A percentile compares a stretch with the other conserved stretches of the same genome.
phyloP scores from a whole-genome alignment of 1,140 invertebrate genomes.

The Platyscapa corneri region DNA sequence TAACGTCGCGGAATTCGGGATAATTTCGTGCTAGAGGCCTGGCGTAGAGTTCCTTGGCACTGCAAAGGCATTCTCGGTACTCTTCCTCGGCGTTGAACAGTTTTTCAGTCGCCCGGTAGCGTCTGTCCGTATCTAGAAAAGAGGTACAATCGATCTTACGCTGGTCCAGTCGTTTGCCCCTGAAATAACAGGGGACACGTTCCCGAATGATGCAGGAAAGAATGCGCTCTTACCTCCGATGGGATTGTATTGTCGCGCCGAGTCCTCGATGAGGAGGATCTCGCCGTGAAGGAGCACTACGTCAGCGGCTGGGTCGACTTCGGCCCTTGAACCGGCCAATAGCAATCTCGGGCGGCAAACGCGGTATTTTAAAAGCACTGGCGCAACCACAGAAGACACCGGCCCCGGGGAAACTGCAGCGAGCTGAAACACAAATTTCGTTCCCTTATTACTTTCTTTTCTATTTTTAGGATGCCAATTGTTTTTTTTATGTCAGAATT shows the following conservation, averaged over 20 bases:
- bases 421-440: constrained; percentile 61
- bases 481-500: not conserved
- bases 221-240: constrained; percentile 69
- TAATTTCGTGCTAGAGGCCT: constrained; percentile 72
- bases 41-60: constrained; percentile 74
- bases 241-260: constrained; percentile 72
- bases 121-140: constrained; percentile 70
- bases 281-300: constrained; percentile 77
- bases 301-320: constrained; percentile 77
- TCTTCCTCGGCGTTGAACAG: constrained; percentile 74
- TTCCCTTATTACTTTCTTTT: not conserved
- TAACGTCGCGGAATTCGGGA: constrained; percentile 72
- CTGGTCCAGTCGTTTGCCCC: too few species aligned
- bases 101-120: constrained; percentile 72
- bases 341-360: constrained; percentile 70
- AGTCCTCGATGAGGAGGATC: constrained; percentile 78
- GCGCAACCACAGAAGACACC: constrained; percentile 74
- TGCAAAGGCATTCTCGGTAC: constrained; percentile 71
- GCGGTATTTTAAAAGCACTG: constrained; percentile 74
- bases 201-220: too few species aligned
- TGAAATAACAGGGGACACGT: too few species aligned
- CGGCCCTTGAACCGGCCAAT: constrained; percentile 79
- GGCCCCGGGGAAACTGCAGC: constrained; percentile 66
- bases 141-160: not conserved
- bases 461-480: not conserved